Base-by-base conservation (phyloP, 2,113 vertebrate species). In the Perccottus glenii region DNA sequence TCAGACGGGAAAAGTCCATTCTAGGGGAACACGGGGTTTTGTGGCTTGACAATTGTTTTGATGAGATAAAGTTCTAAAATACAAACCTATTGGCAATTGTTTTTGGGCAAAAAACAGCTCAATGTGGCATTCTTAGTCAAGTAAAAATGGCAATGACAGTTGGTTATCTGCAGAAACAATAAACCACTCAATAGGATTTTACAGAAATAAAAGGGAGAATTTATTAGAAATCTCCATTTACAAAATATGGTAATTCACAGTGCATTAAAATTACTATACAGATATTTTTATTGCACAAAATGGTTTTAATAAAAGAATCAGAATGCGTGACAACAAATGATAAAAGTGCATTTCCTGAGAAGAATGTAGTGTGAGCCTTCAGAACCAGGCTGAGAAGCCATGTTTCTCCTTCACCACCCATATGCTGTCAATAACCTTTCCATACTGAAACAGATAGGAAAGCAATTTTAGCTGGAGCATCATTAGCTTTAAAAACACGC, bases 381-480 rank as follows among this genome's bases (percentile, higher is more conserved):
- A 93, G n/a, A 74, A 52, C 92, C 93, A 95, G 53, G 86, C 82
- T 65, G 80, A 81, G 8, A 81, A 84, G 49, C 91, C 88, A 0
- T 90, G 89, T 46, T 85, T 80, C 4, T 95, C 90, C 77, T 95
- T 94, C 76, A 96, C 91, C 77, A 96, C 62, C 93, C 93, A 94
- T 42, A 95, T 71, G 55, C 91, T 92, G 52, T 96, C 95, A 62
- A 96, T 94, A 19, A 95, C 93, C 82, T 94, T 92, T 15, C 95
- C 95, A 33, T 93, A 70, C 95, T 96, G 85, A 14, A 83, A 89
- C 60, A 77, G 42, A 87, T 36, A 90, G 16, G 83, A 48, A 67
- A 47, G 16, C 10, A 5, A 46, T 72, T 38, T 66, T 50, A 40
- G 63, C 15, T 49, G 5, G 4, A 55, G 33, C 4, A 14, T 38